Conservation (phyloP, 2,113 vertebrate genomes). For the Grus americana region DNA sequence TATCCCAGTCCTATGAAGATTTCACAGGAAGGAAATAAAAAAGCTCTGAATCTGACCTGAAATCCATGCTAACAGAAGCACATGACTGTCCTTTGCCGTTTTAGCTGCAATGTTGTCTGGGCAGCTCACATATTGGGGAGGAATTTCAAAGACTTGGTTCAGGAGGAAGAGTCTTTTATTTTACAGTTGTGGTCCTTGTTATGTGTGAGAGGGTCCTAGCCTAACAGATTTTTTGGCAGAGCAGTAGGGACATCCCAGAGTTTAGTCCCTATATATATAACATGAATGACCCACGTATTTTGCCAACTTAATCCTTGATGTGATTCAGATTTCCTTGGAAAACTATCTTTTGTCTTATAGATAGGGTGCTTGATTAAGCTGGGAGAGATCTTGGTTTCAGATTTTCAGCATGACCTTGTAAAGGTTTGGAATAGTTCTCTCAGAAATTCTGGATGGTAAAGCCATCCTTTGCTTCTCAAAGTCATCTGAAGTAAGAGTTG, state of each 20-base stretch:
- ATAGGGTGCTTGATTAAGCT: neutral
- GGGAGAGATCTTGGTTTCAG: neutral
- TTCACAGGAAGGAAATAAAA: neutral
- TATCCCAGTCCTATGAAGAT: neutral
- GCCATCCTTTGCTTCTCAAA: neutral
- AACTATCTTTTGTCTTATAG: neutral
- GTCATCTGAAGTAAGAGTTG: neutral
- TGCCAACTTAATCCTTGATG: neutral
- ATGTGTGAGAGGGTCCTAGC: neutral
- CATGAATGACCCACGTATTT: neutral
- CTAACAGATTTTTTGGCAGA: neutral
- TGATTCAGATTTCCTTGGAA: neutral
- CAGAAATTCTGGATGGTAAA: neutral
- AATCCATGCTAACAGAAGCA: neutral
- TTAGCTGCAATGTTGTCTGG: neutral
- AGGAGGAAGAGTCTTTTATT: neutral
- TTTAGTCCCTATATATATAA: neutral
- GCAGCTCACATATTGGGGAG: neutral
- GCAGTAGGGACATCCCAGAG: neutral
- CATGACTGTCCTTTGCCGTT: rapidly evolving
- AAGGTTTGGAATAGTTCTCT: neutral
- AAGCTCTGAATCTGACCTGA: neutral
- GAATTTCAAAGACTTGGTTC: neutral
- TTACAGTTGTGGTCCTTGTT: neutral
- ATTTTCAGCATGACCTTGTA: neutral